Evolutionary conservation across 1,140 invertebrate species (phyloP), one percentile per base, ranked within the genome.

Genomic region (Nasonia vitripennis): DNA sequence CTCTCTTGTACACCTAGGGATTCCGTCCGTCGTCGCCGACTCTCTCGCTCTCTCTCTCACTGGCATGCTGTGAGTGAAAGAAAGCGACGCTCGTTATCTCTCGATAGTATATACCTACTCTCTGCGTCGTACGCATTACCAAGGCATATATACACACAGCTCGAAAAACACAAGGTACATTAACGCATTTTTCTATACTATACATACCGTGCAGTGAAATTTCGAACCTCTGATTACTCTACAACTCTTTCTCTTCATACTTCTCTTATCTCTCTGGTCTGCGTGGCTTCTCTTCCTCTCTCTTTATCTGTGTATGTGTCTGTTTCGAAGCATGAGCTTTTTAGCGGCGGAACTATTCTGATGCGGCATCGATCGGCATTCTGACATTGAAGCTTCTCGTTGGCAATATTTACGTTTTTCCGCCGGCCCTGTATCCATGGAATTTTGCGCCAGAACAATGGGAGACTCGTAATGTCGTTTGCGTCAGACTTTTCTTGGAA

Each of bases 181-280:
- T 14, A 12, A 55, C 20, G 55, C 55, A 55, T 55, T 62, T 55
- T 20, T n/a, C 14, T n/a, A n/a, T 62, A 62, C 55, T 62, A 20
- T 62, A 27, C 27, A 62, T 37, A 55, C 23, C 14, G 17, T 41
- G 34, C 55, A 83, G 55, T 83, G 55, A 83, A 83, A 83, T 75
- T 67, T 74, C 17, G 71, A 37, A 81, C 5, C 67, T 68, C 27
- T 41, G 17, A 55, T 55, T 5, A 37, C 34, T 37, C 55, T 62
- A 17, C 17, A 62, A n/a, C 55, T 62, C 55, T 37, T 37, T 62
- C 55, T 6, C 17, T 62, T 7, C 17, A 20, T 62, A 62, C 7
- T n/a, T 62, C 6, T 62, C 55, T 62, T 62, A 51, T 51, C 48
- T 51, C 48, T 62, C 55, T 62, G 55, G 20, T 62, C 5, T 62